These are phyloP conservation scores for Drosophila mayri DNA, from an alignment of 1,140 invertebrate genomes.

Conservation along the genomic window DNA sequence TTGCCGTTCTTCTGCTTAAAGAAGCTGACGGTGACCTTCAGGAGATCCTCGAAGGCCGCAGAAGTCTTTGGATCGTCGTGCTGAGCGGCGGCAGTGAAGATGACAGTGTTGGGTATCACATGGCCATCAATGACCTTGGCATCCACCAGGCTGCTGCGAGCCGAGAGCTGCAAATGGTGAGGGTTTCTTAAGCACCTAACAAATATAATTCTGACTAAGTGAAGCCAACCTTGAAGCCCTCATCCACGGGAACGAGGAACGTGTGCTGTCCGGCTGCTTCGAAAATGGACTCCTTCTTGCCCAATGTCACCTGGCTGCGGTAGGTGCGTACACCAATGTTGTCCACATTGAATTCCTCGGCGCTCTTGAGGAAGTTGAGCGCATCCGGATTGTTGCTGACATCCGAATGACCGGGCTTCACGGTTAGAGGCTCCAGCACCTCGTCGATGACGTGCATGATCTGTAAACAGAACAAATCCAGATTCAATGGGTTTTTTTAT, in stretches of 20 bases:
- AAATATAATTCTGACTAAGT: not conserved
- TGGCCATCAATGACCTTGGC: slow-evolving; percentile 95
- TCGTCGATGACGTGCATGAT: slow-evolving; percentile 93
- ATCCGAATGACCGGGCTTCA: slow-evolving; percentile 86
- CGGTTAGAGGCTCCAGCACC: slow-evolving; percentile 90
- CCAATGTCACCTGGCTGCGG: slow-evolving; percentile 89
- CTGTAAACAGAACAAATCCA: slow-evolving; percentile 84
- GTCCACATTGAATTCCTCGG: slow-evolving; percentile 90
- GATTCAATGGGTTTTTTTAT: slow-evolving; percentile 5
- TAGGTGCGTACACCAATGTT: slow-evolving; percentile 89
- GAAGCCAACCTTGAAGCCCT: slow-evolving; percentile 91
- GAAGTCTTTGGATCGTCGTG: slow-evolving; percentile 90
- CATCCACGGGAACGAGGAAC: slow-evolving; percentile 96
- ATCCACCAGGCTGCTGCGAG: slow-evolving; percentile 88
- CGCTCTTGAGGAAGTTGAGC: slow-evolving; percentile 90
- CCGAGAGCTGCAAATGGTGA: slow-evolving; percentile 85
- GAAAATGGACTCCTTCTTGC: slow-evolving; percentile 91
- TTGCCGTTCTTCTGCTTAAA: slow-evolving; percentile 87
- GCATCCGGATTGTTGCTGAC: slow-evolving; percentile 92
- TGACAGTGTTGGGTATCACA: slow-evolving; percentile 93
- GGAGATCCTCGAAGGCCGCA: slow-evolving; percentile 91
- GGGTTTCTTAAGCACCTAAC: not conserved
- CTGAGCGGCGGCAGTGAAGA: slow-evolving; percentile 93
- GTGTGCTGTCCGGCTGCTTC: slow-evolving; percentile 91
- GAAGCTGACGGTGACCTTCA: slow-evolving; percentile 93